Percentiles rank a stretch among this genome's conserved stretches.
Evolutionary conservation across 2,888 invertebrate species (phyloP).

Genomic region (Ochropleura leucogaster): DNA sequence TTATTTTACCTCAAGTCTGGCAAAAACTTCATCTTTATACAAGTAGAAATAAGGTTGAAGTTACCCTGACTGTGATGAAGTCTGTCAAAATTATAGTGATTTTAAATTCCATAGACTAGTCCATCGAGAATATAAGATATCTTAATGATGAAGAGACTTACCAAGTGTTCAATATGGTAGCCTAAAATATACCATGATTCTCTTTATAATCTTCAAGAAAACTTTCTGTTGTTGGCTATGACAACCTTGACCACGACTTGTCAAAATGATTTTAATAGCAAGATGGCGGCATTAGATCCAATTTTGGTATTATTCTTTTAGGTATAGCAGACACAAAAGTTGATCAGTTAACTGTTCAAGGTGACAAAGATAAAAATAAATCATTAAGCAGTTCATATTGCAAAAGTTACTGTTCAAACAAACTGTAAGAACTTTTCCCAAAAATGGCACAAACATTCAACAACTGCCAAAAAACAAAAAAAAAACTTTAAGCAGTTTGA

Average conservation of each 20-base stretch:
- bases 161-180: constrained; percentile 51
- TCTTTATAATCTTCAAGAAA: constrained; percentile 3
- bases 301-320: background rate
- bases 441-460: no score
- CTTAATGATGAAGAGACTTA: constrained; percentile 24
- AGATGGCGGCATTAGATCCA: background rate
- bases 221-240: background rate
- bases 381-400: background rate
- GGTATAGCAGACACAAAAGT: background rate
- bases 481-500: no score
- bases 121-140: constrained; percentile 15
- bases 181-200: constrained; percentile 12
- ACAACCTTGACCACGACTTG: background rate
- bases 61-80: no score
- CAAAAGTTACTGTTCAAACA: background rate
- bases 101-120: background rate
- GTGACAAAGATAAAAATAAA: background rate
- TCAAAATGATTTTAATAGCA: no score
- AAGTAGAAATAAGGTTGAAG: no score
- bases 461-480: no score
- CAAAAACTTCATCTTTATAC: no score
- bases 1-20: no score
- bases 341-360: background rate
- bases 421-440: no score
- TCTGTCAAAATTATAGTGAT: no score